Percentiles rank a stretch among this genome's conserved stretches.
Conservation (phyloP, 2,113 vertebrate genomes). For the Gadus macrocephalus region DNA sequence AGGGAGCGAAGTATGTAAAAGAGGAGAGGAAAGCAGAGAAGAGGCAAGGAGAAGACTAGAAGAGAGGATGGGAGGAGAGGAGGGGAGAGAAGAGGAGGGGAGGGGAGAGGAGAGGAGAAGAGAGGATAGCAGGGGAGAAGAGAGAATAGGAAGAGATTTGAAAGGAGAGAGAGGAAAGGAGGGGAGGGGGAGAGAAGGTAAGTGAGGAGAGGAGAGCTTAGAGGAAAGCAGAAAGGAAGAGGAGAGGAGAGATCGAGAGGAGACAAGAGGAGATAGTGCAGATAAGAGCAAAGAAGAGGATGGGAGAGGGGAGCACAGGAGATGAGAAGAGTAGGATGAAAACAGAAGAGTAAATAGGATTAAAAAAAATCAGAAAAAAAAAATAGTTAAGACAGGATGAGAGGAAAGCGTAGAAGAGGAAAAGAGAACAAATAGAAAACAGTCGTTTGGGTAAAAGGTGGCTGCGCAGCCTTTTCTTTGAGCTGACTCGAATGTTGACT, state of each 20-base stretch:
- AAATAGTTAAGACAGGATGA: neutral
- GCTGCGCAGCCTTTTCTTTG: too few relatives aligned
- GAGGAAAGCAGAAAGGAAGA: neutral
- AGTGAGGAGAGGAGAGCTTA: neutral
- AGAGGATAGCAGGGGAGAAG: neutral
- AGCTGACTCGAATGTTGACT: too few relatives aligned
- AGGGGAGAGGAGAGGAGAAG: neutral
- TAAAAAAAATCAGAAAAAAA: neutral
- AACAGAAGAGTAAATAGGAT: too few relatives aligned
- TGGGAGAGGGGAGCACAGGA: too few relatives aligned
- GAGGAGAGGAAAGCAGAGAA: neutral
- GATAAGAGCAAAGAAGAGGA: too few relatives aligned
- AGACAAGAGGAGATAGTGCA: too few relatives aligned
- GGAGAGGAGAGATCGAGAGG: too few relatives aligned
- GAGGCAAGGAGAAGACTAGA: neutral
- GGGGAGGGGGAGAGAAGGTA: neutral
- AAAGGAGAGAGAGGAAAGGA: neutral
- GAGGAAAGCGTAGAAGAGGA: neutral
- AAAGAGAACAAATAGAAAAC: neutral
- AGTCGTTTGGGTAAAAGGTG: too few relatives aligned
- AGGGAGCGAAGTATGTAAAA: constrained; percentile 8
- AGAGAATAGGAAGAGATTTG: too few relatives aligned
- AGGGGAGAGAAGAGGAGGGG: constrained; percentile 2
- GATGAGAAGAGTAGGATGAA: too few relatives aligned
- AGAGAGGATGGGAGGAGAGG: neutral